These are phyloP conservation scores for Ptilonorhynchus violaceus DNA, from an alignment of 2,113 vertebrate species.

Conservation along the genomic window DNA sequence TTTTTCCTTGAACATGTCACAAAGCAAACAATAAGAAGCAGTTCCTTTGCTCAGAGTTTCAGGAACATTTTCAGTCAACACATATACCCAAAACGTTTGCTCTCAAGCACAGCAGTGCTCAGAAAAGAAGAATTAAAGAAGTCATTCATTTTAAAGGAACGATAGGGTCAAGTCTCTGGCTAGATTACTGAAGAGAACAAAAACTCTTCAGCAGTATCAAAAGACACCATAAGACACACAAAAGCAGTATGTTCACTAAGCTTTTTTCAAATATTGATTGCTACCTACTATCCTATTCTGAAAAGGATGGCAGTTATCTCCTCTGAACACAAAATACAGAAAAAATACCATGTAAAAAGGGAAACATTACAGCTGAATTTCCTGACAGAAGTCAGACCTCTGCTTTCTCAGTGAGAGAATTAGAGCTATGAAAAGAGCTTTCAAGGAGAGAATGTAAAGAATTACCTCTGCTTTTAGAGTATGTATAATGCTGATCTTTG, in stretches of 20 bases:
- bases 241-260: background rate
- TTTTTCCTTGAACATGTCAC: background rate
- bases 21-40: background rate
- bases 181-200: slow-evolving; percentile 46
- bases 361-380: slow-evolving; percentile 29
- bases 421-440: background rate
- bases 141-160: slow-evolving; percentile 1
- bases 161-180: slow-evolving; percentile 18
- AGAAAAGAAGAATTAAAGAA: slow-evolving; percentile 35
- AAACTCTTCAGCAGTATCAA: slow-evolving; percentile 1
- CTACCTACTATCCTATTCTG: background rate
- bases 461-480: background rate
- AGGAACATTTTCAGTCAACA: slow-evolving; percentile 6
- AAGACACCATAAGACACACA: background rate
- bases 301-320: background rate
- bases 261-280: slow-evolving; percentile 46
- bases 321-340: slow-evolving; percentile 1
- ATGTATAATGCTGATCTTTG: background rate
- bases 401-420: slow-evolving; percentile 21
- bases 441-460: background rate
- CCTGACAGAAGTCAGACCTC: background rate
- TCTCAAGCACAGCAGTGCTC: background rate
- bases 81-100: background rate
- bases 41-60: background rate
- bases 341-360: background rate